Percentiles rank a stretch among this genome's conserved stretches.
Conservation (phyloP, 1,140 invertebrate species). For the Aphelenchoides fujianensis region DNA sequence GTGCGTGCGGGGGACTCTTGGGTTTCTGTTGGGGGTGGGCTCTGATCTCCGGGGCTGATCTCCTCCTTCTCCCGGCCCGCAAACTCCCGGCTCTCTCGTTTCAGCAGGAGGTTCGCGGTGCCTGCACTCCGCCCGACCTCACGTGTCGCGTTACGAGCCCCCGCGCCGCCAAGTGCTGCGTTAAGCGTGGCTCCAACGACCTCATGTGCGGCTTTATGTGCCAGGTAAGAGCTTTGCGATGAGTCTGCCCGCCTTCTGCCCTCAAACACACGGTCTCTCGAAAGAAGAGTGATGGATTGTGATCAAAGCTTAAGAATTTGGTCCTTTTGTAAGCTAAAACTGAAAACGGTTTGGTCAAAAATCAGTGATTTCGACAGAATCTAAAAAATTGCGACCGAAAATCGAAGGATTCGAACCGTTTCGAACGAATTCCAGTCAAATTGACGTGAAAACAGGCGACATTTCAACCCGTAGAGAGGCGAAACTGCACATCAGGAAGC, state of each 20-base stretch:
- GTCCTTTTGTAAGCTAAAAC: not conserved
- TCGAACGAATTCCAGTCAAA: no score
- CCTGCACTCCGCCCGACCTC: not conserved
- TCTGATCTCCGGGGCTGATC: not conserved
- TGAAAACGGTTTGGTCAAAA: not conserved
- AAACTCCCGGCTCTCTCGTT: not conserved
- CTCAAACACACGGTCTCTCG: no score
- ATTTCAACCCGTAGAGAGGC: no score
- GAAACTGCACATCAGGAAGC: no score
- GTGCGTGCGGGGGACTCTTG: not conserved
- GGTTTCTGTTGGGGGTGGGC: not conserved
- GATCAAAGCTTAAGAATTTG: no score
- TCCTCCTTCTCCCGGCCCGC: not conserved
- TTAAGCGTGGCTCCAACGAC: conserved; percentile 17
- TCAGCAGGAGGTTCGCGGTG: conserved; percentile 10
- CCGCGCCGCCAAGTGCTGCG: conserved; percentile 1
- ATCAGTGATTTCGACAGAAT: no score
- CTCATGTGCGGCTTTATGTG: conserved; percentile 14
- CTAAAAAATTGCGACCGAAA: no score
- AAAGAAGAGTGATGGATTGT: no score
- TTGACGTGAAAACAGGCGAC: no score
- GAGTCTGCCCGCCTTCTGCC: no score
- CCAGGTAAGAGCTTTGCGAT: conserved; percentile 7
- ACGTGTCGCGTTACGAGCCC: conserved; percentile 5
- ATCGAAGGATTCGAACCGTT: no score